A percentile compares a stretch with the other conserved stretches of the same genome.
These are phyloP conservation scores for Acrocyrtus sp. DNA, from an alignment of 2,888 invertebrate genomes.

Conservation along the genomic window DNA sequence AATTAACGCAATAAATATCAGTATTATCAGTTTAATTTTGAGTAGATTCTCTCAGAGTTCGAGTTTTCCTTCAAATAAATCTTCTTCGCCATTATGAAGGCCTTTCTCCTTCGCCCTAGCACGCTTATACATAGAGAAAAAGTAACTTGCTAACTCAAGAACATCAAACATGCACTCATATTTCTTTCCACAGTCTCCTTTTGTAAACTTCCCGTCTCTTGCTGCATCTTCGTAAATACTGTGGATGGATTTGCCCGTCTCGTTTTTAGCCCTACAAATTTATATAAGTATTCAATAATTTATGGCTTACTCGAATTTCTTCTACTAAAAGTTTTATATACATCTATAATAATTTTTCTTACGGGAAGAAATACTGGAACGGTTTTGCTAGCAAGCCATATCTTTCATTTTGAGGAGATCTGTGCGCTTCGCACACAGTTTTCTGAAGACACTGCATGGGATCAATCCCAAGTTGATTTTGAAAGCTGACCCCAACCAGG, in stretches of 20 bases:
- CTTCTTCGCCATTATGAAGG: neutral
- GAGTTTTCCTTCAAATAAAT: too few species aligned
- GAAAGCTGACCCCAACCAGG: slow-evolving; percentile 30
- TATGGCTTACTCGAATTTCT: too few species aligned
- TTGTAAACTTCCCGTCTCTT: slow-evolving; percentile 44
- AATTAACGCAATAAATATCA: neutral
- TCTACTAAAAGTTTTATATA: neutral
- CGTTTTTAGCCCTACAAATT: slow-evolving; percentile 50
- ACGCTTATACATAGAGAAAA: slow-evolving; percentile 36
- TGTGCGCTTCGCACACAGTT: slow-evolving; percentile 50
- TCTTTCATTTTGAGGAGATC: slow-evolving; percentile 32
- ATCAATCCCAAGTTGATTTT: slow-evolving; percentile 50
- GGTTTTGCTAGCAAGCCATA: slow-evolving; percentile 42
- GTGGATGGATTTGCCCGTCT: slow-evolving; percentile 33
- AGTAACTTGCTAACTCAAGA: slow-evolving; percentile 45
- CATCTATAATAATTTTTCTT: slow-evolving; percentile 9
- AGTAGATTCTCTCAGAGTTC: too few species aligned
- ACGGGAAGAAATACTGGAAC: slow-evolving; percentile 47
- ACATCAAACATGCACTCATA: slow-evolving; percentile 55
- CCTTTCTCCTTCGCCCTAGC: slow-evolving; percentile 2
- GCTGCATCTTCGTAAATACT: slow-evolving; percentile 40
- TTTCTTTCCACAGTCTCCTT: slow-evolving; percentile 38
- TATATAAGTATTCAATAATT: too few species aligned
- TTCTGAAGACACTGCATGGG: slow-evolving; percentile 50
- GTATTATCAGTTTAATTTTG: too few species aligned